These are phyloP conservation scores for Seladonia tumulorum DNA, from an alignment of 2,888 invertebrate genomes.

Conservation along the genomic window DNA sequence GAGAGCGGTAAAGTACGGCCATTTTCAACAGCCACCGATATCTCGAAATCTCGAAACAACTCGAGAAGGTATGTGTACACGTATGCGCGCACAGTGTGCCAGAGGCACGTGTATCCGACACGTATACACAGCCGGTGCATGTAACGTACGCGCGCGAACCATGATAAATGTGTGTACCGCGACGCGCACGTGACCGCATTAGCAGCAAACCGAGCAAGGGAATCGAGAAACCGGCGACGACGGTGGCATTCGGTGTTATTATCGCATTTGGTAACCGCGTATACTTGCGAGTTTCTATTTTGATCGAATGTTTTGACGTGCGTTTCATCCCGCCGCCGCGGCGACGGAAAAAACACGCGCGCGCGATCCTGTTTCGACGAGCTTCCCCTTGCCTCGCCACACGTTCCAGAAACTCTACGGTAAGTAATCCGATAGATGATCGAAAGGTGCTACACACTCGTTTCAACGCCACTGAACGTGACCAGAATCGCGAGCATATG, in stretches of 20 bases:
- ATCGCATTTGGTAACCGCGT: slow-evolving; percentile 21
- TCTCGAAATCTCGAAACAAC: slow-evolving; percentile 50
- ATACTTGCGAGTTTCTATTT: slow-evolving; percentile 42
- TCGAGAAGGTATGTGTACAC: slow-evolving; percentile 9
- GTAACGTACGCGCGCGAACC: slow-evolving; percentile 34
- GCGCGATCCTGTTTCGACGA: slow-evolving; percentile 39
- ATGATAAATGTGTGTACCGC: slow-evolving; percentile 47
- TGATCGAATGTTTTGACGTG: slow-evolving; percentile 50
- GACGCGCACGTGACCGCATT: slow-evolving; percentile 60
- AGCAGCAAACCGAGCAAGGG: slow-evolving; percentile 30
- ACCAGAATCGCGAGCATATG: slow-evolving; percentile 59
- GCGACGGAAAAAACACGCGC: background rate
- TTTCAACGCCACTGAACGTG: slow-evolving; percentile 64
- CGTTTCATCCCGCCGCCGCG: background rate
- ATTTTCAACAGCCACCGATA: slow-evolving; percentile 38
- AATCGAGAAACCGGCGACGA: slow-evolving; percentile 26
- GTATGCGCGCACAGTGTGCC: slow-evolving; percentile 24
- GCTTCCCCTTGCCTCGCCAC: background rate
- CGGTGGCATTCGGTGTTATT: slow-evolving; percentile 27
- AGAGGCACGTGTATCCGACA: slow-evolving; percentile 52
- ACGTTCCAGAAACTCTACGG: slow-evolving; percentile 53
- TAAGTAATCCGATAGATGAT: slow-evolving; percentile 59
- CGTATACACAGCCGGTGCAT: slow-evolving; percentile 19
- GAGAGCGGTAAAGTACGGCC: background rate
- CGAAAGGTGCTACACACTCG: slow-evolving; percentile 53